Evolutionary conservation across 1,140 invertebrate genomes (phyloP), one percentile per base, ranked within the genome.

Genomic region (Cydia fagiglandana): DNA sequence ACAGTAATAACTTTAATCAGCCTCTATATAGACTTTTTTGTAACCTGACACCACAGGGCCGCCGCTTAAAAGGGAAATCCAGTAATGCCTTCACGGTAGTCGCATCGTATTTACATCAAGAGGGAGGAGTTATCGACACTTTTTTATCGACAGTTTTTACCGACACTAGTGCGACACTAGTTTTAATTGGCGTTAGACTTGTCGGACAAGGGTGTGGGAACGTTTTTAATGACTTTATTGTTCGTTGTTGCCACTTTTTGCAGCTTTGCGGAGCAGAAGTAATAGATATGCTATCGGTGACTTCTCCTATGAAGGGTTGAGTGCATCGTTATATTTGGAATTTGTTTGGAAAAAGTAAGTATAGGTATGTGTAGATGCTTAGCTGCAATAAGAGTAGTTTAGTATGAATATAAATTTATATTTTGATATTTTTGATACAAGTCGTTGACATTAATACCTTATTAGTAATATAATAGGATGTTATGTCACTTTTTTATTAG

Each of bases 11-110:
- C 9, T 24, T 47, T 4, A 15, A 73, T 73, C 45, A 50, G n/a
- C 73, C 70, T 13, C 79, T 77, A 77, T 24, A 24, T 76, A 76
- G 79, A 83, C 84, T 85, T 90, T 83, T 78, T 73, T 38, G 87
- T 86, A 87, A 88, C 84, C 73, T 79, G 84, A 88, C 83, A 86
- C 86, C 78, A 79, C 82, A 78, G 81, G 80, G 7, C 79, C 77
- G 79, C 79, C 80, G 77, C 83, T 86, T 88, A 86, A 90, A 90
- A 86, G 87, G 84, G 82, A 86, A 86, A 83, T 83, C 83, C 75
- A 82, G 85, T 89, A 89, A 89, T 86, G 81, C 86, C 75, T 88
- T 85, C 86, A 86, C 88, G 83, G 84, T 81, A 87, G 80, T 88
- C 84, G 82, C 78, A 73, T 83, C 82, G 81, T 80, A 85, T 90